Conservation (phyloP, 2,797 vertebrate genomes). For the Toxotes lorentzi region DNA sequence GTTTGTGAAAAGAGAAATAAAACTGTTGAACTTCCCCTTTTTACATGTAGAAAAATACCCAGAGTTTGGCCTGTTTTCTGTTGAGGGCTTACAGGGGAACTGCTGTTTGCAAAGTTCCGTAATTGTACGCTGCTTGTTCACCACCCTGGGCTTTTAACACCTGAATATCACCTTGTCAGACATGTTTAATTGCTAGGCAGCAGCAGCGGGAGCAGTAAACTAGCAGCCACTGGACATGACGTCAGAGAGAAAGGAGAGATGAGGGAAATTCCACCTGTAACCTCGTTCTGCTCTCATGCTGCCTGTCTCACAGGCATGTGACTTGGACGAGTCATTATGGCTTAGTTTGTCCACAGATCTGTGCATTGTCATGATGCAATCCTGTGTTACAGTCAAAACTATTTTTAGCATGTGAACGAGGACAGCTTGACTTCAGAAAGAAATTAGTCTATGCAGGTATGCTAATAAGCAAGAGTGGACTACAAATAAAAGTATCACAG, state of each 20-base stretch:
- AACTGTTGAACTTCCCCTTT: conserved; percentile 75
- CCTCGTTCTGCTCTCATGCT: conserved; percentile 61
- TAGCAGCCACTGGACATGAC: conserved; percentile 61
- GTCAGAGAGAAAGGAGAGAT: conserved; percentile 75
- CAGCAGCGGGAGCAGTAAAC: conserved; percentile 14
- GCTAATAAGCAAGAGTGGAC: background rate
- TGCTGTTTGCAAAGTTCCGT: conserved; percentile 72
- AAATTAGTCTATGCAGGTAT: background rate
- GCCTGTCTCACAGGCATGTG: conserved; percentile 69
- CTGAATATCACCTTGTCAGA: conserved; percentile 74
- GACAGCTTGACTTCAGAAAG: conserved; percentile 12
- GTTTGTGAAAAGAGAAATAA: conserved; percentile 77
- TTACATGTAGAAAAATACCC: conserved; percentile 37
- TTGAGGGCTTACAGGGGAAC: conserved; percentile 63
- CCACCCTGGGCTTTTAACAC: conserved; percentile 49
- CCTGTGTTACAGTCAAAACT: conserved; percentile 21
- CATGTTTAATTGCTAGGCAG: conserved; percentile 58
- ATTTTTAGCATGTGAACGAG: conserved; percentile 59
- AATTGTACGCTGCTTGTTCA: conserved; percentile 51
- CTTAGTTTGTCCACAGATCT: conserved; percentile 49
- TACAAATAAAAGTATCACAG: too few relatives aligned
- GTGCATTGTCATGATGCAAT: conserved; percentile 59
- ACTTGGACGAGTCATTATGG: conserved; percentile 56
- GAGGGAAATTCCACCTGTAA: conserved; percentile 85
- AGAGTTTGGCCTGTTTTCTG: conserved; percentile 32